Evolutionary conservation across 2,888 invertebrate genomes (phyloP).

Genomic region (Polylopha cassiicola): DNA sequence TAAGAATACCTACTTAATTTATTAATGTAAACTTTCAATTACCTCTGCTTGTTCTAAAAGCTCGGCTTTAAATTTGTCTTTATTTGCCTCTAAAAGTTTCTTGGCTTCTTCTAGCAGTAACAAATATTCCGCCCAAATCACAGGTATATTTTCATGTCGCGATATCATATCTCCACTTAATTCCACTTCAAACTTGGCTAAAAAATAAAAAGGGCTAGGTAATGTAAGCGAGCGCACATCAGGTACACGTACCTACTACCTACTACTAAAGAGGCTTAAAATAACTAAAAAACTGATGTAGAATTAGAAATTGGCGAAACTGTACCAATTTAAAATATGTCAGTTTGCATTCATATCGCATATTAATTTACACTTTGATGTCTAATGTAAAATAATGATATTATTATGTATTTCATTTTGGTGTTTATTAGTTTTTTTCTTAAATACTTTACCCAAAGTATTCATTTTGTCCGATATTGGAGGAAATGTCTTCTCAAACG

Average conservation of each 20-base stretch:
- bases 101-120: conserved; percentile 83
- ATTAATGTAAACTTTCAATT: conserved; percentile 6
- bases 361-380: too few species aligned
- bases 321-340: too few species aligned
- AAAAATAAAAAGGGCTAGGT: too few species aligned
- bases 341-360: too few species aligned
- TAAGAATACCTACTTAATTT: neutral
- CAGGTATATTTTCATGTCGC: conserved; percentile 77
- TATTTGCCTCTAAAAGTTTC: conserved; percentile 83
- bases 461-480: conserved; percentile 85
- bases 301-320: too few species aligned
- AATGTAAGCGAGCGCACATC: too few species aligned
- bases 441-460: conserved; percentile 80
- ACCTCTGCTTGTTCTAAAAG: conserved; percentile 83
- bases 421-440: too few species aligned
- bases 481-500: conserved; percentile 83
- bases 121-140: conserved; percentile 84
- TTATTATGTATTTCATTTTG: too few species aligned
- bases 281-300: too few species aligned
- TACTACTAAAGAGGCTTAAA: too few species aligned
- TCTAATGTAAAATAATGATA: too few species aligned
- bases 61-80: conserved; percentile 83
- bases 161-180: conserved; percentile 78
- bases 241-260: too few species aligned
- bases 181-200: conserved; percentile 84